phyloP scores from a whole-genome alignment of 2,888 invertebrate genomes.

The Diploptera punctata region DNA sequence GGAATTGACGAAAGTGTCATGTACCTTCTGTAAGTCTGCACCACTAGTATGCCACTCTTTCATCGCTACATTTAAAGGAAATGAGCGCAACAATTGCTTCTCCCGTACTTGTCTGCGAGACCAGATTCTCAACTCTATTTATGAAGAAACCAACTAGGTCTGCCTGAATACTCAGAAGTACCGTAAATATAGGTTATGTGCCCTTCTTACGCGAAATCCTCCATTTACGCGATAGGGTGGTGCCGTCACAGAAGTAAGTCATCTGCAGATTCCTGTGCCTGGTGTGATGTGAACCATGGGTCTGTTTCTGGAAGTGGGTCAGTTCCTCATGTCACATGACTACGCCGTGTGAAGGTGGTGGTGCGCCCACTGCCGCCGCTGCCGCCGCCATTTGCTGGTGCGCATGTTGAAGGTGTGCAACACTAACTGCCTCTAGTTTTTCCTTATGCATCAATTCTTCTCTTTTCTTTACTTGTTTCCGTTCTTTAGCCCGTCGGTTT shows the following conservation, averaged over 20 bases:
- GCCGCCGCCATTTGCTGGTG: slow-evolving; percentile 40
- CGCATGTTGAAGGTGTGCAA: slow-evolving; percentile 42
- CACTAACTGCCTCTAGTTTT: slow-evolving; percentile 53
- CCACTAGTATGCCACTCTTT: no score
- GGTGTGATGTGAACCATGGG: slow-evolving; percentile 27
- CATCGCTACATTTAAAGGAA: no score
- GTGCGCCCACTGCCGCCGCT: slow-evolving; percentile 36
- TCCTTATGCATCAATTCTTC: slow-evolving; percentile 72
- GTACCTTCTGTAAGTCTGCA: no score
- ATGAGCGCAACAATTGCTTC: no score
- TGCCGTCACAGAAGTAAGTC: slow-evolving; percentile 30
- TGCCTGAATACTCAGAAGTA: no score
- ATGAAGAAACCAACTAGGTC: no score
- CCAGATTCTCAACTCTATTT: no score
- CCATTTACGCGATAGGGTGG: no score
- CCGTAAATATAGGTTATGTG: no score
- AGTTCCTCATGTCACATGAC: slow-evolving; percentile 34
- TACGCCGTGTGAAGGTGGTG: slow-evolving; percentile 50
- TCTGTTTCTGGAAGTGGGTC: slow-evolving; percentile 10
- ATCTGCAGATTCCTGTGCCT: slow-evolving; percentile 8
- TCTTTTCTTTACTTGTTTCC: slow-evolving; percentile 87
- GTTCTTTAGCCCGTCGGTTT: slow-evolving; percentile 92
- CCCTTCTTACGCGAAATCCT: no score
- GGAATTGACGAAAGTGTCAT: no score
- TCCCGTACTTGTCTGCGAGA: no score